Evolutionary conservation across 2,797 vertebrate genomes (phyloP), one percentile per base, ranked within the genome.

Genomic region (Danio aesculapii): DNA sequence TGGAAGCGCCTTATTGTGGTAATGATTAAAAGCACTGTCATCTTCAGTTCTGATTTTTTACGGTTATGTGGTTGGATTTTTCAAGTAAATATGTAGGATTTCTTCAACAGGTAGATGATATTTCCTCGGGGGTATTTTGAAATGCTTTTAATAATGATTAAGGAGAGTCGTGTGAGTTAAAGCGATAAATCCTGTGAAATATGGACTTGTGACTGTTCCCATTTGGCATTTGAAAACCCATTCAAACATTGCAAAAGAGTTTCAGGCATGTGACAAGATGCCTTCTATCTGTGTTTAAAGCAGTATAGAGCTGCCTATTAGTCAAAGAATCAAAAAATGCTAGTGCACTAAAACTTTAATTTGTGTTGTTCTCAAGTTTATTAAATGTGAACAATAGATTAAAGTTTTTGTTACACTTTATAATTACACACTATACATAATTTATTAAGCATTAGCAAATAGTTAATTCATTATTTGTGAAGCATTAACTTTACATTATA

Each of bases 1-100:
- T 81, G 77, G 47, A 81, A 76, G 76, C 68, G 61, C 81, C 39
- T 41, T 71, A 79, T 82, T 75, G 66, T 74, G 69, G 70, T 68
- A 61, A 49, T 77, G 78, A 83, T 84, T 79, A 74, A 81, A 79
- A 76, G 10, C 62, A 46, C 44, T 78, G 77, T 69, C 77, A 75
- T 85, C 44, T 74, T 79, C 68, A 55, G 50, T 87, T 82, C 43
- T 46, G 64, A 8, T 41, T 9, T 81, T 81, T 81, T 59, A 79
- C n/a, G 39, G 47, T 41, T 57, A 16, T 14, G 67, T 5, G 21
- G 7, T 19, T 61, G 17, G 30, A 44, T 53, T 64, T 21, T 49
- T 30, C 30, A 55, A 46, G 70, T 61, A 72, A 75, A 57, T 41
- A 30, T 39, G 19, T 8, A 17, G 14, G 14, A 59, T 43, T 43